Base-by-base conservation (phyloP, 2,113 vertebrate genomes). In the Calidris pugnax region DNA sequence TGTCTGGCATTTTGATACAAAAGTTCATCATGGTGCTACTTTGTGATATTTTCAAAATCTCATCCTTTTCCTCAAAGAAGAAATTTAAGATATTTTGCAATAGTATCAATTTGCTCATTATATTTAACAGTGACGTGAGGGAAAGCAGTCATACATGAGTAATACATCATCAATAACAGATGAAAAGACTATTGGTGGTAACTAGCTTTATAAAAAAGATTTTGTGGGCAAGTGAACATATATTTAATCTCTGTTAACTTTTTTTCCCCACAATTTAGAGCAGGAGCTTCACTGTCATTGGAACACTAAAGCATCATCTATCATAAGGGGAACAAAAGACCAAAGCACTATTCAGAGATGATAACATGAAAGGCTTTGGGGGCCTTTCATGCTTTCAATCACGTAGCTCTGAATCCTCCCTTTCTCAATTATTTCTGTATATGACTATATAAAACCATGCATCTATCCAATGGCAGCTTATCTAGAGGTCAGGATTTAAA, bases 351-450 rank as follows among this genome's bases (percentile, higher is more conserved):
- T 93, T 94, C 88, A 94, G 57, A 92, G 79, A 94, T 55, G 78
- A 66, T 83, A 88, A 93, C 87, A 93, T 93, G 90, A 96, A 96
- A 95, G 92, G 67, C 85, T 95, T 88, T 48, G n/a, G 53, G 81
- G 64, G 10, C 30, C 47, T 96, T 97, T 88, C 76, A 81, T 90
- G 79, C 83, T 89, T 88, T 80, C 88, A 90, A 24, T 88, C 85
- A 78, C 41, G 32, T 41, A 59, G 51, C 32, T 78, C 83, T 78
- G 85, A 81, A 74, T 59, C 56, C 39, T 92, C 47, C 23, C 33
- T 68, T 73, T 77, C 53, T 91, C 55, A 56, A n/a, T 93, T 92
- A 93, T 92, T 92, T 95, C 76, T 93, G 24, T 68, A 75, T 90
- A 86, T 78, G 90, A 59, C 56, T 84, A 12, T 28, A 83, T 63